These are phyloP conservation scores for Lasiurus borealis DNA, from an alignment of 2,113 vertebrate species.

Conservation along the genomic window DNA sequence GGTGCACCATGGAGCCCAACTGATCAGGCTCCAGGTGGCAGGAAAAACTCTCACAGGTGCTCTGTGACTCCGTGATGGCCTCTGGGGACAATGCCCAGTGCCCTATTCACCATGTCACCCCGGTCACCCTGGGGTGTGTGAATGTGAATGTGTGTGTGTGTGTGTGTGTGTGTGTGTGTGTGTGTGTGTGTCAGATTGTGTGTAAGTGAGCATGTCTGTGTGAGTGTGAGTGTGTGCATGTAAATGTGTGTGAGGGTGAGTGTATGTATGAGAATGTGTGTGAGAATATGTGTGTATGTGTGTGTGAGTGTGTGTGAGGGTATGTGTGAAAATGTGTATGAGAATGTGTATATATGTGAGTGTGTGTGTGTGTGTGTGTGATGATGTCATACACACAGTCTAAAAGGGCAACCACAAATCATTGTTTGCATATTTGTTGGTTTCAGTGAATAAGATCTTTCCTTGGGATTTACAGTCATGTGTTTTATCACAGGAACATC, in stretches of 20 bases:
- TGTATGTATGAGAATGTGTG: too few relatives aligned
- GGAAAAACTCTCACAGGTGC: neutral
- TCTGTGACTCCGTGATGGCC: neutral
- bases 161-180: too few relatives aligned
- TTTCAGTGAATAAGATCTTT: neutral
- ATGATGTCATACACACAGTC: neutral
- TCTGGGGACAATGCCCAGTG: constrained; percentile 28
- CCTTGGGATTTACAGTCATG: neutral
- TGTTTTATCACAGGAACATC: constrained; percentile 34
- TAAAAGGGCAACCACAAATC: constrained; percentile 10
- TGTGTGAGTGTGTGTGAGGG: too few relatives aligned
- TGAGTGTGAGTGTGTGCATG: too few relatives aligned
- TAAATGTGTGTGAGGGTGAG: too few relatives aligned
- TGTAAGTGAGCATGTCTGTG: too few relatives aligned
- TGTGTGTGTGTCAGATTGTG: too few relatives aligned
- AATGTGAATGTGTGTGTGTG: too few relatives aligned
- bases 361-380: neutral
- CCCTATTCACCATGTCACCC: constrained; percentile 44
- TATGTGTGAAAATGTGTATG: too few relatives aligned
- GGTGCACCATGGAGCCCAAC: neutral
- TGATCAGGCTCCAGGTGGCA: neutral
- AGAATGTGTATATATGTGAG: too few relatives aligned
- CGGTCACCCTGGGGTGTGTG: neutral
- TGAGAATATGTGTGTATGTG: too few relatives aligned
- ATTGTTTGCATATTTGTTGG: neutral